Percentiles rank a stretch among this genome's conserved stretches.
phyloP scores from a whole-genome alignment of 2,797 vertebrate genomes.

The Pipistrellus kuhlii region DNA sequence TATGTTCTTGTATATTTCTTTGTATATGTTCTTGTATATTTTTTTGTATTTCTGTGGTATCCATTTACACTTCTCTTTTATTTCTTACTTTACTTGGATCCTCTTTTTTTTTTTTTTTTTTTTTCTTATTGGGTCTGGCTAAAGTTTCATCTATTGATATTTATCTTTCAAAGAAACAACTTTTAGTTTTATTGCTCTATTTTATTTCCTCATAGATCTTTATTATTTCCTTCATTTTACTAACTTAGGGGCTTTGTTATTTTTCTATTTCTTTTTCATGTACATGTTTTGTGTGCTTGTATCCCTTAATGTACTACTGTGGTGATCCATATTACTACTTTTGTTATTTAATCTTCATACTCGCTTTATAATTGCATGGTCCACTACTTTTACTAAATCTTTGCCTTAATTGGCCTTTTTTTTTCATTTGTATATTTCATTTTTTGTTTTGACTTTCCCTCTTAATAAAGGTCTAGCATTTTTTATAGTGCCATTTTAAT shows the following conservation, averaged over 20 bases:
- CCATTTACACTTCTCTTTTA: neutral
- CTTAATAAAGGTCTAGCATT: neutral
- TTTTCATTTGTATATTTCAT: neutral
- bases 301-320: neutral
- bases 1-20: neutral
- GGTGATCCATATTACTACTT: neutral
- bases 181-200: neutral
- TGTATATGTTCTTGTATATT: neutral
- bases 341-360: neutral
- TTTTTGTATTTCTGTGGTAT: neutral
- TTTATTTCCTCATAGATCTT: neutral
- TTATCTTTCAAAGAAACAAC: neutral
- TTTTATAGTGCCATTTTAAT: neutral
- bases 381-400: neutral
- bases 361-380: neutral
- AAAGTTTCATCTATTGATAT: neutral
- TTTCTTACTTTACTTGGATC: neutral
- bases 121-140: neutral
- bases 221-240: neutral
- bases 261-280: neutral
- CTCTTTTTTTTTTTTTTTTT: neutral
- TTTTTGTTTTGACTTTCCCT: neutral
- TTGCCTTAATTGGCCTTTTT: neutral
- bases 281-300: neutral
- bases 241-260: neutral